Percentiles rank a stretch among this genome's conserved stretches.
phyloP scores from a whole-genome alignment of 2,888 invertebrate species.

The Biston stratarius region DNA sequence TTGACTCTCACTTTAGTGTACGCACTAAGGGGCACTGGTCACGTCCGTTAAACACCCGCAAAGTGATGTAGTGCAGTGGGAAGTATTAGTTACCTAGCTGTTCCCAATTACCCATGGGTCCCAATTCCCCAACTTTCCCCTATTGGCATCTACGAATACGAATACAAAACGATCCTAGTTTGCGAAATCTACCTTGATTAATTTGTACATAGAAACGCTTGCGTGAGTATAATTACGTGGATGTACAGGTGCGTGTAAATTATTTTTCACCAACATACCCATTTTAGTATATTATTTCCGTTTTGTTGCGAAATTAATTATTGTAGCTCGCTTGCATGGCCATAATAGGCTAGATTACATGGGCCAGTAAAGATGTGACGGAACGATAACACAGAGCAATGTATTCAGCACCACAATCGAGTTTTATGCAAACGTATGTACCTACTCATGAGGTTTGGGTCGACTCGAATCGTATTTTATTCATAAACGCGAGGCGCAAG shows the following conservation, averaged over 20 bases:
- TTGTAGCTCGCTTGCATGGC: constrained; percentile 46
- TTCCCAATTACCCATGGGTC: no score
- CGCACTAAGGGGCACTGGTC: no score
- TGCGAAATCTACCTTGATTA: constrained; percentile 27
- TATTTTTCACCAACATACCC: constrained; percentile 56
- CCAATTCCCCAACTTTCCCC: no score
- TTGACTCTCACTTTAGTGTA: no score
- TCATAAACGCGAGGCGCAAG: constrained; percentile 6
- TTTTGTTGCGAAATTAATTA: constrained; percentile 61
- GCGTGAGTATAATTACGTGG: constrained; percentile 58
- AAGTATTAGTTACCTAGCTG: no score
- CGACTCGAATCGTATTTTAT: constrained; percentile 20
- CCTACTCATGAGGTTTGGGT: constrained; percentile 9
- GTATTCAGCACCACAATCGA: constrained; percentile 10
- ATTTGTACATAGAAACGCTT: constrained; percentile 41
- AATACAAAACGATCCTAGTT: constrained; percentile 4
- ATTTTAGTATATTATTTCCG: constrained; percentile 59
- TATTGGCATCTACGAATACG: constrained; percentile 4
- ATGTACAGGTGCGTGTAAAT: constrained; percentile 57
- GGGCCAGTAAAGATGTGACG: constrained; percentile 31
- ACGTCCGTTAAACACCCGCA: no score
- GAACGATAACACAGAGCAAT: constrained; percentile 13
- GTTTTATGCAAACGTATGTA: constrained; percentile 14
- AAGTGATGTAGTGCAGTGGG: no score
- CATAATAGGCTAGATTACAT: constrained; percentile 41